Base-by-base conservation (phyloP, 2,888 invertebrate species). In the Drosophila borealis region DNA sequence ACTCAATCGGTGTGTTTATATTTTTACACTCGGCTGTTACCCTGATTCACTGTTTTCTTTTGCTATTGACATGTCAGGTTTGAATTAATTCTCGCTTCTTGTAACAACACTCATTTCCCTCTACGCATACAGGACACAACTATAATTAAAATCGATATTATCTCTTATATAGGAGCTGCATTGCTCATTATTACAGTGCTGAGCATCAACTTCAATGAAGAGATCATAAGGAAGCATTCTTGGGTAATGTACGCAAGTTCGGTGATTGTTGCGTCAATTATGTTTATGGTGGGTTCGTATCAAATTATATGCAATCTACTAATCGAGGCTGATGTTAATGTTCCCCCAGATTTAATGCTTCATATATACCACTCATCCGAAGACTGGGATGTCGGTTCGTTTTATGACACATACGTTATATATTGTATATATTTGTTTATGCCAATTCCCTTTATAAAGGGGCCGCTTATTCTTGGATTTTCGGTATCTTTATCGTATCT, bases 361-460 rank as follows among this genome's bases (percentile, higher is more conserved):
- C 17, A 54, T 13, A 0, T 41, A 0, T 76, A 60, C 63, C 86
- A 85, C 37, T 9, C 5, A n/a, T 6, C 17, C 11, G 1, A 0
- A 0, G 10, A 74, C 9, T 70, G 78, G 73, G 2, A 6, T 1
- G 4, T 63, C 4, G 49, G 19, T 0, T 44, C 70, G 0, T 59
- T 69, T 4, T 78, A 65, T 29, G 83, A 82, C 49, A 61, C 67
- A 2, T 83, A 85, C 25, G 44, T 64, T 0, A 10, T 82, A 2
- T 64, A 41, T 34, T 49, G 71, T 36, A 60, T 83, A 4, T 83
- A 83, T 45, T 42, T 82, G 21, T 82, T 68, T 46, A 37, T 83
- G 3, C 83, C 83, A 1, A 59, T 83, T 6, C 64, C 68, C 29
- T 13, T n/a, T n/a, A 45, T 70, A 3, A 34, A 2, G 2, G 57